Evolutionary conservation across 2,113 vertebrate genomes (phyloP), one percentile per base, ranked within the genome.

Genomic region (Pholis gunnellus): DNA sequence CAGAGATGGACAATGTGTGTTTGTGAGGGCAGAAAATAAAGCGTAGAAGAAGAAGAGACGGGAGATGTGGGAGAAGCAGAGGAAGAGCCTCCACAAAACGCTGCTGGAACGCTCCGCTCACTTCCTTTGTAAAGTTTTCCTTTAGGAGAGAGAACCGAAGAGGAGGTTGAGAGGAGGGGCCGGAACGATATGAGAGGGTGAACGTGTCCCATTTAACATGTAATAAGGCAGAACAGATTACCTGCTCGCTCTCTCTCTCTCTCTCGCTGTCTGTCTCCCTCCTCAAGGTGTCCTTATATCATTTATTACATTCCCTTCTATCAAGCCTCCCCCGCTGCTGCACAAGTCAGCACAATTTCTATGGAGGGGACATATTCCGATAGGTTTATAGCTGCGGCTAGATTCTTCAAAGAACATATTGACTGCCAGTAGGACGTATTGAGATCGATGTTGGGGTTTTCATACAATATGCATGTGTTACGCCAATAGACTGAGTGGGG

Each of bases 211-310:
- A 86, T 88, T 94, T 90, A 88, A 84, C 85, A 90, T 82, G 83
- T 81, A 90, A 90, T 89, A 91, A 89, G 88, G 86, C 71, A 77
- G 85, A 88, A 88, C 84, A 78, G 73, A 91, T 93, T 80, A 87
- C 81, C 81, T 84, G 56, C 84, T 79, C 79, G 10, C n/a, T n/a
- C n/a, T 29, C 31, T 34, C 77, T 79, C 52, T 64, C 72, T 63
- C 57, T 27, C 81, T 82, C 75, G 27, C 72, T 56, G 72, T 67
- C 85, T 1, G n/a, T 83, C 87, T 81, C 77, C 77, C 61, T 87
- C 79, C 86, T 92, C 85, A 91, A 92, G 91, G 86, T 90, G 90
- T 91, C 87, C 64, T 50, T 82, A 64, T 85, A 86, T 90, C 86
- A 86, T 89, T 81, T 87, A 87, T 81, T 76, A 78, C 65, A 67